These are phyloP conservation scores for Elanus axillaris DNA, from an alignment of 2,113 vertebrate genomes.

Conservation along the genomic window DNA sequence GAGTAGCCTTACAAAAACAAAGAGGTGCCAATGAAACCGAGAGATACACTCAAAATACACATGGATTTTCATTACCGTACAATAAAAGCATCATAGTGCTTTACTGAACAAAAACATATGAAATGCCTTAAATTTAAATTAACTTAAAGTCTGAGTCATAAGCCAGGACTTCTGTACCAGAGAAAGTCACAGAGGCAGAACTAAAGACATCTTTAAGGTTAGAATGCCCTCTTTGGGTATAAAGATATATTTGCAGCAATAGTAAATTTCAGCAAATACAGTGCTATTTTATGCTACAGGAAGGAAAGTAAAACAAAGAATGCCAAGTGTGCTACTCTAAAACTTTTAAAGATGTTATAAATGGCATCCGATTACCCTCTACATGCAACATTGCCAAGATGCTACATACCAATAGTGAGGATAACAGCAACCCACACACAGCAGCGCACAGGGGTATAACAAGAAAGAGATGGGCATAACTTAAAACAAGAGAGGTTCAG, in stretches of 20 bases:
- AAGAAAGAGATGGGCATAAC: background rate
- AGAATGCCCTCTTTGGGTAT: slow-evolving; percentile 75
- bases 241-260: slow-evolving; percentile 33
- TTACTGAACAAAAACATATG: background rate
- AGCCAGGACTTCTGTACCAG: background rate
- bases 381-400: background rate
- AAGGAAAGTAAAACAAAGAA: background rate
- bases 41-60: background rate
- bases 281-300: background rate
- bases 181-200: background rate
- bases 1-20: background rate
- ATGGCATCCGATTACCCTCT: background rate
- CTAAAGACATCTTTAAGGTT: slow-evolving; percentile 48
- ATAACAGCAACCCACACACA: background rate
- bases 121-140: slow-evolving; percentile 13
- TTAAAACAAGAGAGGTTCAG: background rate
- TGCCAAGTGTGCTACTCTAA: background rate
- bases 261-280: background rate
- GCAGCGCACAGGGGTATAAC: background rate
- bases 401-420: background rate
- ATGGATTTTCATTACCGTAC: background rate
- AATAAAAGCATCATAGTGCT: background rate
- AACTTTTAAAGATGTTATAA: background rate
- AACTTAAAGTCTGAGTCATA: background rate
- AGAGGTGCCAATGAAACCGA: background rate